Percentiles rank a stretch among this genome's conserved stretches.
phyloP scores from a whole-genome alignment of 2,797 vertebrate species.

The Scleropages formosus region DNA sequence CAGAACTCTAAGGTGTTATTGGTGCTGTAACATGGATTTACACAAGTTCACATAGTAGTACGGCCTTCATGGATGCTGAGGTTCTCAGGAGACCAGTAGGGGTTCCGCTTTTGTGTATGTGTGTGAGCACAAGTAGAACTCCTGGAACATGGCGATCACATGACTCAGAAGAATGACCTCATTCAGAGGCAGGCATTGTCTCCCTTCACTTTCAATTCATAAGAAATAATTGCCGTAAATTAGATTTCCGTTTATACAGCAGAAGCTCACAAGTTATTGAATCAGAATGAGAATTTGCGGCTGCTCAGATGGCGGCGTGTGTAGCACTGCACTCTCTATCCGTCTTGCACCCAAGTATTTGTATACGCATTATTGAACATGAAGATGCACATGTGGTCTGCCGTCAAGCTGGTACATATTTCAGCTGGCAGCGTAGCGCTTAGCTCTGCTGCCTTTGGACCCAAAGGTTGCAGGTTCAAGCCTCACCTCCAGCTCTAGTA shows the following conservation, averaged over 20 bases:
- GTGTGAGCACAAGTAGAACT: background rate
- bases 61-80: too few species aligned
- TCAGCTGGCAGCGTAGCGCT: too few species aligned
- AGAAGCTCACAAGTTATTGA: background rate
- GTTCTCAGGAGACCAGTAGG: background rate
- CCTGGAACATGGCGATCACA: background rate
- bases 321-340: background rate
- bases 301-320: background rate
- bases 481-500: too few species aligned
- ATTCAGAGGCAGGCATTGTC: background rate
- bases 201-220: background rate
- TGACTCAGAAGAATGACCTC: conserved; percentile 12
- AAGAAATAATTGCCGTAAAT: conserved; percentile 14
- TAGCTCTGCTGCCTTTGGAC: too few species aligned
- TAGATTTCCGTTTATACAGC: background rate
- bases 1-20: too few species aligned
- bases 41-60: too few species aligned
- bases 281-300: conserved; percentile 16
- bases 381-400: too few species aligned
- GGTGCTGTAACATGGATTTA: background rate
- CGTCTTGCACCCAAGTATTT: background rate
- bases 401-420: too few species aligned
- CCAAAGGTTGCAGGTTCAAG: too few species aligned
- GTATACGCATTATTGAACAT: background rate
- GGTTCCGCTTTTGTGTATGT: too few species aligned